phyloP scores from a whole-genome alignment of 2,797 vertebrate species.

The Sciurus carolinensis region DNA sequence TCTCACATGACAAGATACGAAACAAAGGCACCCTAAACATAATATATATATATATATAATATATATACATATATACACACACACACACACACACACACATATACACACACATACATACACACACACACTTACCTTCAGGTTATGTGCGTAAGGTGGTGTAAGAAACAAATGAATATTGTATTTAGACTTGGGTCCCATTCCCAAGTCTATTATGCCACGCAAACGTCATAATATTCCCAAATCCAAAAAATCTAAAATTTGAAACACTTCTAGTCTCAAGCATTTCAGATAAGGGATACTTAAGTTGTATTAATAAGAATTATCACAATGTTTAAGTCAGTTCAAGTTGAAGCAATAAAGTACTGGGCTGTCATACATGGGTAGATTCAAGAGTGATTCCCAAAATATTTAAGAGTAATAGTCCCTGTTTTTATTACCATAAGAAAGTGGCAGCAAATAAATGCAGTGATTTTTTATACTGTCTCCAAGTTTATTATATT shows the following conservation, averaged over 20 bases:
- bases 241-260: neutral
- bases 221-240: neutral
- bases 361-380: neutral
- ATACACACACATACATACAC: too few relatives aligned
- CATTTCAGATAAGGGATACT: neutral
- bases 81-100: too few relatives aligned
- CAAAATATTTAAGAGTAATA: conserved; percentile 15
- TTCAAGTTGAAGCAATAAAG: neutral
- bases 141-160: neutral
- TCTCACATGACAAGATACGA: neutral
- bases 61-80: too few relatives aligned
- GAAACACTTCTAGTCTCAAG: neutral
- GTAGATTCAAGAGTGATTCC: neutral
- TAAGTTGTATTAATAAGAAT: neutral
- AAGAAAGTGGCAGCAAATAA: conserved; percentile 44
- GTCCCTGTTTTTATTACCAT: neutral
- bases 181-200: neutral
- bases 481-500: conserved; percentile 25
- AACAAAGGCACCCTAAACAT: neutral
- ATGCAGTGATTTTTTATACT: neutral
- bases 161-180: neutral
- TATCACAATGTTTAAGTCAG: conserved; percentile 10
- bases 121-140: neutral
- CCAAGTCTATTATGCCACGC: neutral
- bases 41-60: neutral